A percentile compares a stretch with the other conserved stretches of the same genome.
Conservation (phyloP, 2,888 invertebrate genomes). For the Gymnocheta viridis region DNA sequence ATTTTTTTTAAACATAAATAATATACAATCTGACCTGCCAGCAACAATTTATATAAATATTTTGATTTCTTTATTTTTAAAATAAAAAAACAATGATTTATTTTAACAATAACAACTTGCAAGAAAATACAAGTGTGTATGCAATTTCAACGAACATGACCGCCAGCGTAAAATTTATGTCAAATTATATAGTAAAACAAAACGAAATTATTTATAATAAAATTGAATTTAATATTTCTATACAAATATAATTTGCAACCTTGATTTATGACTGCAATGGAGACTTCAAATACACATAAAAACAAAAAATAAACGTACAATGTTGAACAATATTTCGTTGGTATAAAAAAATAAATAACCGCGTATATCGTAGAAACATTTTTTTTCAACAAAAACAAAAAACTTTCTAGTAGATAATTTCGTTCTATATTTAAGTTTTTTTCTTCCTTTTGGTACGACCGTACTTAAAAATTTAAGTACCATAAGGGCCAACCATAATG, state of each 20-base stretch:
- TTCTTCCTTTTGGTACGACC: too few species aligned
- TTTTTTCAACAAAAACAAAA: too few species aligned
- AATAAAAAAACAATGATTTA: constrained; percentile 27
- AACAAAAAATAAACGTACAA: not conserved
- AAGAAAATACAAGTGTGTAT: not conserved
- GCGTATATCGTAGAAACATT: too few species aligned
- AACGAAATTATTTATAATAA: constrained; percentile 44
- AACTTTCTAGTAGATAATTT: too few species aligned
- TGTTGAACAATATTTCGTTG: not conserved
- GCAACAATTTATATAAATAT: constrained; percentile 22
- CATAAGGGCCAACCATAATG: too few species aligned
- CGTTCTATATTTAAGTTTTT: too few species aligned
- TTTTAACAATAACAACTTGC: constrained; percentile 38
- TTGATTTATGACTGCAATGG: constrained; percentile 47
- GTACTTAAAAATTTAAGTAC: too few species aligned
- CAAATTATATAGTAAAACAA: constrained; percentile 53
- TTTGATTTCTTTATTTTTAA: constrained; percentile 52
- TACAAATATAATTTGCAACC: constrained; percentile 22
- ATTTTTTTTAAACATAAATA: constrained; percentile 32
- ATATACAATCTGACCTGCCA: constrained; percentile 39
- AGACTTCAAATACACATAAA: not conserved
- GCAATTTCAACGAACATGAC: constrained; percentile 35
- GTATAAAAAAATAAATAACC: too few species aligned
- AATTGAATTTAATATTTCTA: constrained; percentile 46
- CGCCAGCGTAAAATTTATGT: constrained; percentile 49